phyloP scores from a whole-genome alignment of 1,140 invertebrate genomes.

The Ceratosolen fusciceps region DNA sequence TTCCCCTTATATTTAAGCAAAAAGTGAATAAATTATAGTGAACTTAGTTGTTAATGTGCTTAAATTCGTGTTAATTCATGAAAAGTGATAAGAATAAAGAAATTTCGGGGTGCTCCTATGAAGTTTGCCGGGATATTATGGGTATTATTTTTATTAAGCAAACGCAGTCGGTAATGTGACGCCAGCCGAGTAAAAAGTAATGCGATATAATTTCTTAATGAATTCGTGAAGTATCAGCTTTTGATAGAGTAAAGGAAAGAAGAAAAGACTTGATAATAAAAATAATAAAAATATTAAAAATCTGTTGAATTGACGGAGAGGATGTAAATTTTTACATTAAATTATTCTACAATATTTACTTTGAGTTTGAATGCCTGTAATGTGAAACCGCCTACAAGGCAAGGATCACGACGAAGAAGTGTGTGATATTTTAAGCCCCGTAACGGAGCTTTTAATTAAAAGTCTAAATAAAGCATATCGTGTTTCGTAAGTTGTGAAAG shows the following conservation, averaged over 20 bases:
- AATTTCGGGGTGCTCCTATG: too few species aligned
- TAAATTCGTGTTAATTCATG: too few species aligned
- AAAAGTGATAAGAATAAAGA: too few species aligned
- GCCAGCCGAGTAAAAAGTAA: too few species aligned
- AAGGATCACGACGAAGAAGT: not conserved
- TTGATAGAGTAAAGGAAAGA: not conserved
- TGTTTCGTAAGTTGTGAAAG: not conserved
- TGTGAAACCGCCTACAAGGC: not conserved
- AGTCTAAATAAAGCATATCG: not conserved
- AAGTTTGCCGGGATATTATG: too few species aligned
- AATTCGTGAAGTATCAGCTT: not conserved
- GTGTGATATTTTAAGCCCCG: not conserved
- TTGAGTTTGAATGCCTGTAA: not conserved
- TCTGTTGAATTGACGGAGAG: not conserved
- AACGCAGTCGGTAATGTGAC: not conserved
- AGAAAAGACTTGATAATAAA: not conserved
- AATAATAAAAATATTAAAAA: not conserved
- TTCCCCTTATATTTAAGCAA: too few species aligned
- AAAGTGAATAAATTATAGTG: too few species aligned
- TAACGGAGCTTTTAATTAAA: not conserved
- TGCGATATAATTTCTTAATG: not conserved
- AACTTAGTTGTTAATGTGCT: too few species aligned
- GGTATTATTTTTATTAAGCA: not conserved
- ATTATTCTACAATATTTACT: not conserved
- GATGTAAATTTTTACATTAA: not conserved